Base-by-base conservation (phyloP, 2,113 vertebrate genomes). In the Caracal caracal region DNA sequence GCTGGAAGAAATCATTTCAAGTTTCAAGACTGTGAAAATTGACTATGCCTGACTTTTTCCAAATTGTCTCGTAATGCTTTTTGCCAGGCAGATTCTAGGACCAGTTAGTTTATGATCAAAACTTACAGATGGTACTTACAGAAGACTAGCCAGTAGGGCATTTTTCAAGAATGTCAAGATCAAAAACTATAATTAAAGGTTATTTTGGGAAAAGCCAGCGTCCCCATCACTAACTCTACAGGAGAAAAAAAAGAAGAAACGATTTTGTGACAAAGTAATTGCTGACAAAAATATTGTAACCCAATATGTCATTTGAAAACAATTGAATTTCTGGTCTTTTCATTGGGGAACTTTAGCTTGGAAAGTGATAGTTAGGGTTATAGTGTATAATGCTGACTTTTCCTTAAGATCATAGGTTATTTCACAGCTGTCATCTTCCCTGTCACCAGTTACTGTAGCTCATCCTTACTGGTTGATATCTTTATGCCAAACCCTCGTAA, bases 161-260 rank as follows among this genome's bases (percentile, higher is more conserved):
- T 84, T 88, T 98, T 96, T 95, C 43, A 35, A 92, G 94, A 97
- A 96, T 96, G 97, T 98, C 97, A 98, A 98, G 95, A 97, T 97
- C 96, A 96, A 92, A 98, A 97, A 90, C 94, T 95, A 86, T 96
- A 97, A 98, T 97, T 97, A 98, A 97, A 97, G 97, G 86, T 96
- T 98, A 95, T 97, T 98, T 97, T 93, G 43, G 89, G 79, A 92
- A 94, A 98, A 96, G 22, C 43, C 91, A 95, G 59, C 49, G 37
- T 95, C 75, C 49, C 63, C 35, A 92, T 90, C 86, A 81, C 65
- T 95, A 95, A 71, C 88, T 95, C 63, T 24, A 70, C 13, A 33
- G 92, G 73, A 26, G 37, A 16, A 1, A 17, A 43, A 26, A 75
- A 92, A 89, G 80, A 71, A 92, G 43, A 93, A 97, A 97, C 1